These are phyloP conservation scores for Triplophysa siluroides DNA, from an alignment of 2,113 vertebrate genomes.

Conservation along the genomic window DNA sequence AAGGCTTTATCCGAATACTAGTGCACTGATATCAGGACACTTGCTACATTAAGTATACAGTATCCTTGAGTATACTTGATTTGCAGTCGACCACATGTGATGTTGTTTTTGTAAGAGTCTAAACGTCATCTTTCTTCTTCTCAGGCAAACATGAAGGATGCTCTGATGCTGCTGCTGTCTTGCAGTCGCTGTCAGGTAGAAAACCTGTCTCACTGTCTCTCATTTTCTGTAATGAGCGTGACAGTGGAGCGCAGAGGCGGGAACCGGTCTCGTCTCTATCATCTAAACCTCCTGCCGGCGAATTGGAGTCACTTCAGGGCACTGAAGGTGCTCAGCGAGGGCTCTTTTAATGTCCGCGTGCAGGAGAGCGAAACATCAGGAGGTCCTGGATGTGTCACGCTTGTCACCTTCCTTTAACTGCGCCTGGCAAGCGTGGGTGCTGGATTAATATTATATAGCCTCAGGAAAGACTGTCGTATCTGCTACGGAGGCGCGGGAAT, in stretches of 20 bases:
- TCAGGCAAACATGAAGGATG: background rate
- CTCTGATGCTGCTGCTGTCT: background rate
- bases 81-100: no score
- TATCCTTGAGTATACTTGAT: no score
- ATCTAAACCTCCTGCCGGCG: conserved; percentile 62
- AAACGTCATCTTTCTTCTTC: no score
- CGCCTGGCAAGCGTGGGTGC: conserved; percentile 73
- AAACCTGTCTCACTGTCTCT: conserved; percentile 38
- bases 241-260: conserved; percentile 74
- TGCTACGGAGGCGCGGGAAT: conserved; percentile 72
- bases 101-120: no score
- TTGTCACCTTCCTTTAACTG: conserved; percentile 81
- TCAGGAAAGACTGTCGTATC: conserved; percentile 75
- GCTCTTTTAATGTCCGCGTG: conserved; percentile 70
- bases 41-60: no score
- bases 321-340: conserved; percentile 58
- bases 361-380: conserved; percentile 69
- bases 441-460: conserved; percentile 82
- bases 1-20: no score
- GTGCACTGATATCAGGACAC: no score
- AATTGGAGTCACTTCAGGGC: conserved; percentile 77
- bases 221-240: conserved; percentile 79
- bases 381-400: conserved; percentile 81
- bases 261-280: conserved; percentile 71
- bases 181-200: background rate